Base-by-base conservation (phyloP, 2,888 invertebrate genomes). In the Salticus scenicus region DNA sequence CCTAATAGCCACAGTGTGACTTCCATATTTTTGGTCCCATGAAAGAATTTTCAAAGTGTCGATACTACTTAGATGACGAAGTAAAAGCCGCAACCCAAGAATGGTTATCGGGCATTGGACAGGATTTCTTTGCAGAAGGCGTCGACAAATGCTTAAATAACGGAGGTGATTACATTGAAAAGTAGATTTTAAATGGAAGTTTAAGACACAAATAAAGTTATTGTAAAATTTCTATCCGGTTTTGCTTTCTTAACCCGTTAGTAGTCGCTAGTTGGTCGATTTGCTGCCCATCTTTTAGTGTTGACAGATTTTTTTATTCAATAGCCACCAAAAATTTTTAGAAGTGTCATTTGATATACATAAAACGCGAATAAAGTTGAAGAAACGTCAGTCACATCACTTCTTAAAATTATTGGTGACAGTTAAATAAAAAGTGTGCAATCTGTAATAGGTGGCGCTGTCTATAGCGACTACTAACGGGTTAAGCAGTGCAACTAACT, bases 61-160 rank as follows among this genome's bases (percentile, higher is more conserved):
- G 57, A 47, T 47, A 47, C 17, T n/a, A 47, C 17, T 47, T n/a
- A 27, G 33, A 66, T 31, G 31, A 30, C 17, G 66, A 66, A 20
- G 2, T 30, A 17, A 12, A n/a, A 8, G 8, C 57, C 24, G 7
- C 20, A 57, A 5, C 8, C 8, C 5, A 17, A 17, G 14, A 73
- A 73, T n/a, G 30, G 7, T 30, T 75, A 66, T 30, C 41, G 5
- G 8, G 20, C 30, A 17, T 64, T 66, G n/a, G 20, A 37, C 41
- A 10, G 66, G 27, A 74, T 24, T 73, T 73, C 31, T 64, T 74
- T 20, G 37, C 17, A 37, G 37, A 4, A 37, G 37, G 37, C 33
- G 14, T n/a, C 63, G 66, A 57, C 57, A 57, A 57, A 57, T 57
- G 75, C 1, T 28, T 75, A 17, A 20, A 66, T 17, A 75, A 75